phyloP scores from a whole-genome alignment of 2,797 vertebrate genomes.

The Platyrinchus mystaceus region DNA sequence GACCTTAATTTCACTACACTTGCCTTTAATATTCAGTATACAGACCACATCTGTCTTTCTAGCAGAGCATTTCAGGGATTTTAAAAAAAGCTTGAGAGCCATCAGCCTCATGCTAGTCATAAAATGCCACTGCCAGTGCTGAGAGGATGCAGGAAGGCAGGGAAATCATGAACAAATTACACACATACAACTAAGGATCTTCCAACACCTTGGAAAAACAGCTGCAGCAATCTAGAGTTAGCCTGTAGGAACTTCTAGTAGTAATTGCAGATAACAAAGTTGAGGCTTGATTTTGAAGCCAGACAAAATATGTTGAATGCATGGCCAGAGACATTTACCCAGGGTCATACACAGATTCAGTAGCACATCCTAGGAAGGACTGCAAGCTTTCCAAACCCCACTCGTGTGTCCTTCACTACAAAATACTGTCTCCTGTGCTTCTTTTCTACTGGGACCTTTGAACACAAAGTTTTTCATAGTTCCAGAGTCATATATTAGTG shows the following conservation, averaged over 20 bases:
- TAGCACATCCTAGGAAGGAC: rapidly evolving
- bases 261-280: neutral
- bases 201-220: neutral
- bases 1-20: neutral
- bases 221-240: neutral
- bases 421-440: neutral
- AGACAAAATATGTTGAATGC: neutral
- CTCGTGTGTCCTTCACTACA: neutral
- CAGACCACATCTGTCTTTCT: neutral
- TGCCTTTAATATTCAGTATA: neutral
- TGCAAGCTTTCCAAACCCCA: neutral
- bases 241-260: neutral
- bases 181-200: neutral
- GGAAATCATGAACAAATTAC: neutral
- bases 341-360: neutral
- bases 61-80: neutral
- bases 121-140: neutral
- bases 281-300: neutral
- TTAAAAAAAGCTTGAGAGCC: neutral
- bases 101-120: neutral
- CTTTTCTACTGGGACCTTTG: neutral
- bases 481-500: neutral
- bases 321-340: neutral
- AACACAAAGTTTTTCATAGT: neutral
- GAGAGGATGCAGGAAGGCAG: neutral